A percentile compares a stretch with the other conserved stretches of the same genome.
These are phyloP conservation scores for Cepphus grylle DNA, from an alignment of 2,113 vertebrate genomes.

Conservation along the genomic window DNA sequence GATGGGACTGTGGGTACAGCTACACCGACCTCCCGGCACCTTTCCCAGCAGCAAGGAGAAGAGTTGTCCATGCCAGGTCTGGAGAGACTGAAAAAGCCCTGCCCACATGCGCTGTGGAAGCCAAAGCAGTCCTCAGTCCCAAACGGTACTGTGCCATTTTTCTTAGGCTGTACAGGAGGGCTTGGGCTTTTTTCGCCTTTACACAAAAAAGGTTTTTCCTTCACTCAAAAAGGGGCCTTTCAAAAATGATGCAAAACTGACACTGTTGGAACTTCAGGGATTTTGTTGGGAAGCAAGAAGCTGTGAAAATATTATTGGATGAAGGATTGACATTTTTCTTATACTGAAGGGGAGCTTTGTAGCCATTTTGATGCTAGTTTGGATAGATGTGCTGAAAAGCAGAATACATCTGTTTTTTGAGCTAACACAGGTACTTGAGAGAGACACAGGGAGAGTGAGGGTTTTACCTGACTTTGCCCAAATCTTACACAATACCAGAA, in stretches of 20 bases:
- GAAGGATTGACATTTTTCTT: not conserved
- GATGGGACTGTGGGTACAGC: not conserved
- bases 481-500: not conserved
- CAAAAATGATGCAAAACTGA: not conserved
- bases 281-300: not conserved
- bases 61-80: too few relatives aligned
- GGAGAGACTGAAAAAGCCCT: not conserved
- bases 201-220: not conserved
- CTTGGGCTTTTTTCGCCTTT: not conserved
- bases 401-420: not conserved
- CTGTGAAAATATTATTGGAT: not conserved
- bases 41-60: not conserved
- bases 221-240: not conserved
- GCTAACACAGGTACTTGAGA: not conserved
- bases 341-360: not conserved
- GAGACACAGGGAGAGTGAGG: not conserved
- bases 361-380: not conserved
- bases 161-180: not conserved
- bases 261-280: not conserved
- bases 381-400: not conserved
- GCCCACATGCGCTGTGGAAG: fast-evolving
- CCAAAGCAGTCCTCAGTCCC: not conserved
- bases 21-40: fast-evolving
- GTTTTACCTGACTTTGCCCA: not conserved
- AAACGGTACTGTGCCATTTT: fast-evolving